These are phyloP conservation scores for Meganola albula DNA, from an alignment of 2,888 invertebrate genomes.

Conservation along the genomic window DNA sequence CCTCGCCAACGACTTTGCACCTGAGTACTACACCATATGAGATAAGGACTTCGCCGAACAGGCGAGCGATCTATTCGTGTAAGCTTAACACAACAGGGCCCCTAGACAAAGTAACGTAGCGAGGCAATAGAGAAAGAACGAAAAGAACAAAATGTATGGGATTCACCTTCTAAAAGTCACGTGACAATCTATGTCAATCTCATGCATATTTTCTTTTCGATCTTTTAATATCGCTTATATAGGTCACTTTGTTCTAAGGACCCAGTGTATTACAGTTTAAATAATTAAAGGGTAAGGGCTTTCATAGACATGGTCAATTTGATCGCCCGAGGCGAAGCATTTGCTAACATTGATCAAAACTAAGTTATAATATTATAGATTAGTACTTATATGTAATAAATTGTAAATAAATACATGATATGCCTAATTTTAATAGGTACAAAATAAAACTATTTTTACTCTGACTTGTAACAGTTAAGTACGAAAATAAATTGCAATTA, in stretches of 20 bases:
- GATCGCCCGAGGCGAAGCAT: constrained; percentile 51
- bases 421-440: constrained; percentile 26
- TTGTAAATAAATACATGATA: constrained; percentile 60
- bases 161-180: too few relatives aligned
- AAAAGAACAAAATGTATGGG: too few relatives aligned
- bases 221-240: too few relatives aligned
- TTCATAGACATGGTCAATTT: constrained; percentile 43
- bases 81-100: constrained; percentile 32
- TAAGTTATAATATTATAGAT: constrained; percentile 45
- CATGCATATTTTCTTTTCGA: too few relatives aligned
- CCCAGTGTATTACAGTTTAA: constrained; percentile 25
- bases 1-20: constrained; percentile 93
- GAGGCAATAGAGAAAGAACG: too few relatives aligned
- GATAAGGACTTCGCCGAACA: constrained; percentile 76
- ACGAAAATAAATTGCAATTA: constrained; percentile 36
- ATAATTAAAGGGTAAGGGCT: constrained; percentile 35
- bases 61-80: constrained; percentile 74
- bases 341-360: constrained; percentile 42
- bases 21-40: constrained; percentile 89
- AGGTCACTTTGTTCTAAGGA: too few relatives aligned
- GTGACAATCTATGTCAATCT: too few relatives aligned
- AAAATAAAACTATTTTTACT: constrained; percentile 37
- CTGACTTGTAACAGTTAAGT: constrained; percentile 35
- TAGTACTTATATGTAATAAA: constrained; percentile 48
- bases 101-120: too few relatives aligned